Evolutionary conservation across 2,797 vertebrate genomes (phyloP), one percentile per base, ranked within the genome.

Genomic region (Pteropus rufus): DNA sequence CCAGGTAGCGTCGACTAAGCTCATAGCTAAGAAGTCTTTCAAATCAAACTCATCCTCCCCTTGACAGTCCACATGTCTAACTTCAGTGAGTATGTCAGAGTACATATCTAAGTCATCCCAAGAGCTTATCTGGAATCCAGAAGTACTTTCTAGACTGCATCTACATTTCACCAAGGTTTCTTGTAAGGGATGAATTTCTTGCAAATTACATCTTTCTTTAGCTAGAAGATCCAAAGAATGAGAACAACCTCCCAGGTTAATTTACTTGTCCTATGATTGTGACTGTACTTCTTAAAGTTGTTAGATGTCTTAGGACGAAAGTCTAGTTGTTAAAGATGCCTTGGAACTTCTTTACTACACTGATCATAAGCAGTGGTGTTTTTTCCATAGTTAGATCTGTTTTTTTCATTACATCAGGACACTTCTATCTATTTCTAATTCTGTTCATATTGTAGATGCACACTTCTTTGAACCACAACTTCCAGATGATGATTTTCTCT

Each of bases 251-350:
- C 99, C 99, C 99, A 99, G 24, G 93, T 98, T 99, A 93, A 99
- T 99, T 85, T 99, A 99, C 97, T 99, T 99, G 97, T 99, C 99
- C 99, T 99, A 99, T 0, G 99, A 99, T 80, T 99, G 98, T 0
- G 99, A 97, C 99, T 99, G 93, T 99, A 99, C 86, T 99, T 99
- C 95, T 99, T 99, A 88, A 99, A 99, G 94, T 99, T 99, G 93
- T 99, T 99, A 7, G 99, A 99, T 69, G 99, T 99, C 84, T 99
- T 99, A 24, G 99, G 99, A 93, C 99, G 99, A 95, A 99, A 97
- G 5, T 99, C 99, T 0, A 98, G 98, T 93, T 99, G 98, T 52
- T 99, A 98, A 97, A 99, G 92, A 89, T 98, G 99, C 99, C 99
- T 99, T 26, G 99, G 99, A 76, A 99, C 98, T 96, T 99, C 99